Conservation (phyloP, 1,140 invertebrate species). For the Drosophila leontia region DNA sequence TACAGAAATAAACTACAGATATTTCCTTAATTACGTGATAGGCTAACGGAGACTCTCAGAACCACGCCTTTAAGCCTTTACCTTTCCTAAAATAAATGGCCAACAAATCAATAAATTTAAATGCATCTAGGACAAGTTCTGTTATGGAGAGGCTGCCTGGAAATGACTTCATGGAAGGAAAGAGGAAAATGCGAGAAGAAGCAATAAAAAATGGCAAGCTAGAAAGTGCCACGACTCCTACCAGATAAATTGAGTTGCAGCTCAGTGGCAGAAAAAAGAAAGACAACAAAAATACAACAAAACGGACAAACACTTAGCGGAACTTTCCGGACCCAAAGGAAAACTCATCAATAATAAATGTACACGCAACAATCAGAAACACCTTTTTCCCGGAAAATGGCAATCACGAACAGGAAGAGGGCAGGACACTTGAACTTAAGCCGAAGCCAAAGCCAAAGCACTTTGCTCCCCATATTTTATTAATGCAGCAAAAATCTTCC, state of each 20-base stretch:
- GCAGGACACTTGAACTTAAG: constrained; percentile 6
- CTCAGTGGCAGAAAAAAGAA: constrained; percentile 4
- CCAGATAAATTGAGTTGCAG: constrained; percentile 28
- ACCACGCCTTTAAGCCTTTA: constrained; percentile 21
- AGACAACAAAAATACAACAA: background rate
- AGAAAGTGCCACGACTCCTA: constrained; percentile 16
- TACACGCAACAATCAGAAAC: constrained; percentile 44
- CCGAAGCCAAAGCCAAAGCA: constrained; percentile 9
- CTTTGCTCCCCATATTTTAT: constrained; percentile 63
- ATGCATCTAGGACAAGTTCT: constrained; percentile 40
- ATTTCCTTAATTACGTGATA: too few relatives aligned
- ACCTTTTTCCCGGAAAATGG: constrained; percentile 19
- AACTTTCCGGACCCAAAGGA: constrained; percentile 1
- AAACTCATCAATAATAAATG: constrained; percentile 42
- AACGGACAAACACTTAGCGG: constrained; percentile 18
- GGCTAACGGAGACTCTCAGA: background rate
- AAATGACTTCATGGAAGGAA: constrained; percentile 14
- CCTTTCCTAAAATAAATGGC: background rate
- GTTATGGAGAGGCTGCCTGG: constrained; percentile 15
- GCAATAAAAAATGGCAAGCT: constrained; percentile 29
- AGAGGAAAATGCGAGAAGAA: background rate
- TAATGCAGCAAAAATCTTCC: constrained; percentile 51
- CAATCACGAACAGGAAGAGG: constrained; percentile 19
- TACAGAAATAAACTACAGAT: too few relatives aligned
- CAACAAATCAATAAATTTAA: constrained; percentile 64